These are phyloP conservation scores for Virgularia gustaviana DNA, from an alignment of 92 coral and sea anemone species.

Conservation along the genomic window DNA sequence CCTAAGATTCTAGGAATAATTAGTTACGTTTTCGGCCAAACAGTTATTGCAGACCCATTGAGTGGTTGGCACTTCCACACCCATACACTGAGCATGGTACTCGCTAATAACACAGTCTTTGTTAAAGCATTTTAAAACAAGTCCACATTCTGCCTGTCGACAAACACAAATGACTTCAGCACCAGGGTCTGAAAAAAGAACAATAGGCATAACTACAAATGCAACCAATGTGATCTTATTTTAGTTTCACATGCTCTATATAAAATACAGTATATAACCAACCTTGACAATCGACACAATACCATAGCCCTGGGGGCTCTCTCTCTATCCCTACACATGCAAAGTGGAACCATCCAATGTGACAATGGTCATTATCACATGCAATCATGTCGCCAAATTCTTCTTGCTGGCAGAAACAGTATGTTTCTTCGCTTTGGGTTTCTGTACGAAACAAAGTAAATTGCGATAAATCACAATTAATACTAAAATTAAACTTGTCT, in stretches of 20 bases:
- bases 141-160: conserved; percentile 10
- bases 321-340: conserved; percentile 9
- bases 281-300: conserved; percentile 21
- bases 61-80: conserved; percentile 16
- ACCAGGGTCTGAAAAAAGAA: conserved; percentile 17
- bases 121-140: conserved; percentile 2
- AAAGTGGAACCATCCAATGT: conserved; percentile 13
- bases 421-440: conserved; percentile 22
- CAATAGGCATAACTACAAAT: neutral
- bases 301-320: conserved; percentile 19
- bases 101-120: conserved; percentile 9
- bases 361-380: conserved; percentile 2
- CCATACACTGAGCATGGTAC: conserved; percentile 22
- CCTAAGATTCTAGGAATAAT: no score
- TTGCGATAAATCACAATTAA: neutral
- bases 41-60: conserved; percentile 14
- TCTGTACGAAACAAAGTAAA: conserved; percentile 13
- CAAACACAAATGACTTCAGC: conserved; percentile 13
- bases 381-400: conserved; percentile 24
- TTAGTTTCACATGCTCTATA: neutral
- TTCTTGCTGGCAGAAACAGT: neutral
- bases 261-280: neutral
- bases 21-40: neutral
- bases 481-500: neutral
- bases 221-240: neutral